Conservation (phyloP, 1,140 invertebrate genomes). For the Drosophila navojoa region DNA sequence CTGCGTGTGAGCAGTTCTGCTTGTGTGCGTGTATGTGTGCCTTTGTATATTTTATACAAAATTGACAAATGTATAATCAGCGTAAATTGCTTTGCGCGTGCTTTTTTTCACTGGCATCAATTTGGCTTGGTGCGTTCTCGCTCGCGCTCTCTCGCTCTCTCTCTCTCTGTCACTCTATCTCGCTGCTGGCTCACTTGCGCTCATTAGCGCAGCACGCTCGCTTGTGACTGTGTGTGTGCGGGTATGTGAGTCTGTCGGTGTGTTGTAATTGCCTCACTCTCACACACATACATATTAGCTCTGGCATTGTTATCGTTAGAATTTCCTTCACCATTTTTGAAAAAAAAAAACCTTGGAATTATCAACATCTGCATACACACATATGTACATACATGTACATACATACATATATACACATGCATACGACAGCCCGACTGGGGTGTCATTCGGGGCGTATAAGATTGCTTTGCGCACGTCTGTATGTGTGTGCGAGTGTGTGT, state of each 20-base stretch:
- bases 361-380: constrained; percentile 54
- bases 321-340: constrained; percentile 71
- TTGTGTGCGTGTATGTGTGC: constrained; percentile 23
- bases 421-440: constrained; percentile 25
- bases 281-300: constrained; percentile 32
- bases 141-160: constrained; percentile 24
- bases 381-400: constrained; percentile 13
- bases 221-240: neutral
- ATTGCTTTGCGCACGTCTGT: constrained; percentile 17
- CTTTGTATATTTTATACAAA: constrained; percentile 60
- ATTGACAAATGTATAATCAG: constrained; percentile 79
- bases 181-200: constrained; percentile 29
- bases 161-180: constrained; percentile 18
- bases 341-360: constrained; percentile 49
- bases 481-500: constrained; percentile 12
- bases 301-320: constrained; percentile 42
- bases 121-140: constrained; percentile 28
- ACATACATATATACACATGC: neutral
- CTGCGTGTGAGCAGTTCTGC: constrained; percentile 22
- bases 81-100: constrained; percentile 76
- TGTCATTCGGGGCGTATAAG: constrained; percentile 36
- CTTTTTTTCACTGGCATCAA: constrained; percentile 56
- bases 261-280: constrained; percentile 38
- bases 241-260: constrained; percentile 14
- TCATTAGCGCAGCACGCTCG: constrained; percentile 24